phyloP scores from a whole-genome alignment of 2,888 invertebrate species.

The Parthenolecanium corni region DNA sequence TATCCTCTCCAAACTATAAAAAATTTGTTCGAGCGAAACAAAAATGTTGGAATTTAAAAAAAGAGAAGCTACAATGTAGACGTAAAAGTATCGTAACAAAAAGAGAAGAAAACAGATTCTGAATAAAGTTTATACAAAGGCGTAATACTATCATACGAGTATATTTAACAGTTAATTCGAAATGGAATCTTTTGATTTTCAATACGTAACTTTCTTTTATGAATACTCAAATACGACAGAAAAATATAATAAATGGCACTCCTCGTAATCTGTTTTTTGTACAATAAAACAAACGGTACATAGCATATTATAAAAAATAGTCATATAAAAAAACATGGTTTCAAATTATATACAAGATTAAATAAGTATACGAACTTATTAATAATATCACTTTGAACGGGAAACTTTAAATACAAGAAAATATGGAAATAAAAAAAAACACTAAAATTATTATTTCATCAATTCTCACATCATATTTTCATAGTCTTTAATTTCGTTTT shows the following conservation, averaged over 20 bases:
- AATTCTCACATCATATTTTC: not conserved
- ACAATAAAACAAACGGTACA: not conserved
- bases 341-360: slow-evolving; percentile 17
- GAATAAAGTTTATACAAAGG: too few relatives aligned
- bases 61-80: too few relatives aligned
- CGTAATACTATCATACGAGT: too few relatives aligned
- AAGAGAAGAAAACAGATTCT: too few relatives aligned
- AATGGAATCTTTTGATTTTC: too few relatives aligned
- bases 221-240: not conserved
- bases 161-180: too few relatives aligned
- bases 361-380: slow-evolving; percentile 15
- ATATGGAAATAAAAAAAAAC: too few relatives aligned
- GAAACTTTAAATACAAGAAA: not conserved
- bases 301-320: not conserved
- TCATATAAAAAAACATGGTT: slow-evolving; percentile 1
- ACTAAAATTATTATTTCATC: not conserved
- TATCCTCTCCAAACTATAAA: too few relatives aligned
- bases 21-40: too few relatives aligned
- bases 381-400: slow-evolving; percentile 23
- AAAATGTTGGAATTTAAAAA: too few relatives aligned
- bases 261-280: not conserved
- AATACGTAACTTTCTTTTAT: too few relatives aligned
- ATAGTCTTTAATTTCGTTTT: not conserved
- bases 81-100: too few relatives aligned
- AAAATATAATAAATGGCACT: slow-evolving; percentile 3